A percentile compares a stretch with the other conserved stretches of the same genome.
These are phyloP conservation scores for Bradypus variegatus DNA, from an alignment of 2,797 vertebrate species.

Conservation along the genomic window DNA sequence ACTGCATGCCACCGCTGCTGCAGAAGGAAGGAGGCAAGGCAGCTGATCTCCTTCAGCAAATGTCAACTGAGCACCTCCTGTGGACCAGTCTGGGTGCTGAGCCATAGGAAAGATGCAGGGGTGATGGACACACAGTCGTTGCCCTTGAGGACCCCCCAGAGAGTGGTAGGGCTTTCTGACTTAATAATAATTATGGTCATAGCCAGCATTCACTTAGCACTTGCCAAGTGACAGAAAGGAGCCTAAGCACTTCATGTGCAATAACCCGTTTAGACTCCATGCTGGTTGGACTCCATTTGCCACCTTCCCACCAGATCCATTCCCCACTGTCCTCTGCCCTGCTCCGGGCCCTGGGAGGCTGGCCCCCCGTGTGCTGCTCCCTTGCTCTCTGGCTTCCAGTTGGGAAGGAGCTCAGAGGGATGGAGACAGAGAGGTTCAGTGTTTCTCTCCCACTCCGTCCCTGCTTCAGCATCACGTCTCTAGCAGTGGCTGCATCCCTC, in stretches of 20 bases:
- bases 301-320: not conserved
- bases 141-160: not conserved
- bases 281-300: rapidly evolving
- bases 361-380: not conserved
- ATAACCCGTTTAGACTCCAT: rapidly evolving
- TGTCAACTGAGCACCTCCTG: not conserved
- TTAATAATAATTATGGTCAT: not conserved
- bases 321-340: not conserved
- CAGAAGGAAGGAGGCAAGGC: not conserved
- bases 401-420: not conserved
- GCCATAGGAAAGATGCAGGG: not conserved
- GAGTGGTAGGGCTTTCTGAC: not conserved
- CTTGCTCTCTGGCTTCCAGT: not conserved
- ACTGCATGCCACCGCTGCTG: not conserved
- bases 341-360: not conserved
- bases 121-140: not conserved
- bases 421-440: not conserved
- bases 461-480: not conserved
- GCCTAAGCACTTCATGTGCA: not conserved
- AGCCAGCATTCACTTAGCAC: not conserved
- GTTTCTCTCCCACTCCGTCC: not conserved
- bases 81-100: not conserved
- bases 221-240: not conserved
- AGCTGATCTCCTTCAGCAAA: not conserved
- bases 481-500: not conserved